Conservation (phyloP, 2,888 invertebrate species). For the Marronus borbonicus region DNA sequence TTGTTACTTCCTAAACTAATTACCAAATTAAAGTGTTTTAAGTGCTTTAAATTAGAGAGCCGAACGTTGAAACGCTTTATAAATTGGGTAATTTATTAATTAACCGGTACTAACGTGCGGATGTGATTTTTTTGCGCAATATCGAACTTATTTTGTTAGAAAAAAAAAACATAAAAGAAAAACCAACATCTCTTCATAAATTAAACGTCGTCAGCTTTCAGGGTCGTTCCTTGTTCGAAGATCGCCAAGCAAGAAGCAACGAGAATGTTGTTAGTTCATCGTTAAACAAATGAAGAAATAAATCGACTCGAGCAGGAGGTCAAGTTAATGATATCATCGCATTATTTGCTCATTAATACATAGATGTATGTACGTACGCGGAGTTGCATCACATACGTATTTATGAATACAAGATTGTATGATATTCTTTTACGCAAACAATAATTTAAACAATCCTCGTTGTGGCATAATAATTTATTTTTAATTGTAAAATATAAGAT, state of each 20-base stretch:
- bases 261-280: no score
- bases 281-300: constrained; percentile 54
- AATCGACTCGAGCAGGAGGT: constrained; percentile 54
- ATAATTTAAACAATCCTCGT: neutral
- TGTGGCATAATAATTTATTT: no score
- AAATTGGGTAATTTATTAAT: no score
- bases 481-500: neutral
- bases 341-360: constrained; percentile 50
- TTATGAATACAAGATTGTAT: neutral
- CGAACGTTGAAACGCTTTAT: no score
- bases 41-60: no score
- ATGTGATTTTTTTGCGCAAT: constrained; percentile 6
- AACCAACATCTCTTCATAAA: no score
- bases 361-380: constrained; percentile 2
- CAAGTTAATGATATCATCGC: constrained; percentile 56
- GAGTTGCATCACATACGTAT: constrained; percentile 52
- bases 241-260: constrained; percentile 25
- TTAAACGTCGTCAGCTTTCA: constrained; percentile 18
- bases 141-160: neutral
- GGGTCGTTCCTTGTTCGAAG: constrained; percentile 48
- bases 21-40: no score
- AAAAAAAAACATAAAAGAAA: no score
- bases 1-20: no score
- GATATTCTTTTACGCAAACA: constrained; percentile 37
- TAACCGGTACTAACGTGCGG: no score